Evolutionary conservation across 2,113 vertebrate species (phyloP), one percentile per base, ranked within the genome.

Genomic region (Pachypanchax playfairii): DNA sequence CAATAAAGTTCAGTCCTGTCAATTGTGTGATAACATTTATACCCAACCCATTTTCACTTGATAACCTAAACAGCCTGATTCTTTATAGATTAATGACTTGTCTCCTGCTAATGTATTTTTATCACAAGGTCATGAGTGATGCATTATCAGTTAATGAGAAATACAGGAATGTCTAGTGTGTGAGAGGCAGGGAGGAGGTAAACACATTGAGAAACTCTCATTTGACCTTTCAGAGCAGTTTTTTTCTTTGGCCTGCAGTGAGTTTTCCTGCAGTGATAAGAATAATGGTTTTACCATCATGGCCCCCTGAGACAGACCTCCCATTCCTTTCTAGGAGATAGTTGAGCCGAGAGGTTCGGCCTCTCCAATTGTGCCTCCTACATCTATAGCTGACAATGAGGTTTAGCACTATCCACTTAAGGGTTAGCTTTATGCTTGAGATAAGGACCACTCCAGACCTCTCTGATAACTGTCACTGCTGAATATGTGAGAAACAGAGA

Each of bases 61-160:
- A 85, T 88, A 87, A 85, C 81, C 85, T 73, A 81, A 85, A 85
- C 83, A 82, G 72, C 63, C 79, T 36, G 81, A 87, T 86, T 73
- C 77, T 70, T 72, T 73, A 80, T 65, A 84, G 81, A 89, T 89
- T 84, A 84, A 86, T 80, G 80, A 83, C 81, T 70, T 68, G 68
- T 89, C 85, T 71, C 62, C 56, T 59, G 79, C 66, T 84, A 87
- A 88, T 80, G 75, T 89, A 80, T 77, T 88, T 86, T 85, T 85
- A 86, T 85, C 86, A 80, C 80, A 90, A 89, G 89, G 87, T 90
- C 85, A 79, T 64, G 72, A 86, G 80, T 86, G 88, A 88, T 86
- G 74, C 57, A 85, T 85, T 90, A 90, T 90, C 89, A 90, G 87
- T 90, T 90, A 90, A 90, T 90, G 89, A 88, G 87, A 87, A 90